Percentiles rank a stretch among this genome's conserved stretches.
These are phyloP conservation scores for Panagrolaimus sp. DNA, from an alignment of 1,140 invertebrate species.

Conservation along the genomic window DNA sequence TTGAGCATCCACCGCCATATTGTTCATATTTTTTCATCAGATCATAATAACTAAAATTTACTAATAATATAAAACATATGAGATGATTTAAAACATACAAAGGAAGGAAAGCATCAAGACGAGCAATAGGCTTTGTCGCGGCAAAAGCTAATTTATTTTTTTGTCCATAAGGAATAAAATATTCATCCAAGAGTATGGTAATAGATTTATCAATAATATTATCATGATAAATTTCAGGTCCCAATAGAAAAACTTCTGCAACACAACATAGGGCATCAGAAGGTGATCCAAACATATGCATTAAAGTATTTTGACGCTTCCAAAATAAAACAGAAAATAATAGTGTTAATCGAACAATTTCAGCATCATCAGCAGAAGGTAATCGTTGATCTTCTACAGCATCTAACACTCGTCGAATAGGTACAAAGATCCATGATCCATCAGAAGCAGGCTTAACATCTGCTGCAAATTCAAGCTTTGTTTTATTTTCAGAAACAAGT, in stretches of 20 bases:
- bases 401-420: conserved; percentile 1
- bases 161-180: not conserved
- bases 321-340: not conserved
- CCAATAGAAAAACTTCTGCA: not conserved
- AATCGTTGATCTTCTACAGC: not conserved
- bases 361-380: not conserved
- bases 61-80: not conserved
- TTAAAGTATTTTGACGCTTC: not conserved
- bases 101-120: conserved; percentile 3
- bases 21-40: conserved; percentile 10
- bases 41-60: not conserved
- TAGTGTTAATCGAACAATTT: not conserved
- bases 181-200: conserved; percentile 6
- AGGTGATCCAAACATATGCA: not conserved
- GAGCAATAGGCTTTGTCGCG: not conserved
- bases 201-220: not conserved
- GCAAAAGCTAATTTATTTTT: not conserved
- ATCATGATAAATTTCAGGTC: not conserved
- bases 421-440: conserved; percentile 7
- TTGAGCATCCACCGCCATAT: not conserved
- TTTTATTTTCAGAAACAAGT: not conserved
- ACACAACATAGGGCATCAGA: not conserved
- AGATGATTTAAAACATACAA: not conserved
- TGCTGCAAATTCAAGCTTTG: not conserved
- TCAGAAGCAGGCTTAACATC: not conserved